Conservation (phyloP, 1,140 invertebrate genomes). For the Microplitis demolitor region DNA sequence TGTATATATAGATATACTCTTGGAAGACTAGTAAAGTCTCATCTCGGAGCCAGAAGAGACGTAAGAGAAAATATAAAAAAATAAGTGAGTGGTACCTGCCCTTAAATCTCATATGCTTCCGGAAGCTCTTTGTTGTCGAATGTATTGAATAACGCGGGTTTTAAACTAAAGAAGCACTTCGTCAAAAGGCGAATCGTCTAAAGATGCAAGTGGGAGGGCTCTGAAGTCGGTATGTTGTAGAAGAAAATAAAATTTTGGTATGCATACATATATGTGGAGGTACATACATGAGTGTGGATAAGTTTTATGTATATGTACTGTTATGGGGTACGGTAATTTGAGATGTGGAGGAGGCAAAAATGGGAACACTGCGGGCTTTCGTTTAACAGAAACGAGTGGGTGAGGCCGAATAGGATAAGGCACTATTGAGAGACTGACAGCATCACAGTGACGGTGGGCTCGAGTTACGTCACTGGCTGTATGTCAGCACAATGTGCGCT, state of each 20-base stretch:
- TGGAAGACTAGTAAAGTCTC: background rate
- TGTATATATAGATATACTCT: too few species aligned
- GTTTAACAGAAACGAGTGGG: slow-evolving; percentile 33
- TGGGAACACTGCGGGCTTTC: slow-evolving; percentile 1
- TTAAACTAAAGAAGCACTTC: slow-evolving; percentile 60
- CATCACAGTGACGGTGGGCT: slow-evolving; percentile 43
- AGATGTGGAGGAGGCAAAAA: slow-evolving; percentile 23
- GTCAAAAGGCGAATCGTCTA: slow-evolving; percentile 58
- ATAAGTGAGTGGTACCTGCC: slow-evolving; percentile 34
- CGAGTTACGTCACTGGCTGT: slow-evolving; percentile 54
- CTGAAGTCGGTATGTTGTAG: background rate
- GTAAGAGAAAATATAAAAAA: background rate
- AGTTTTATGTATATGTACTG: background rate
- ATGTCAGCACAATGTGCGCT: too few species aligned
- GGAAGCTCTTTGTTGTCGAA: slow-evolving; percentile 50
- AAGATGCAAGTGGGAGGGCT: slow-evolving; percentile 45
- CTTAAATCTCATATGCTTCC: slow-evolving; percentile 42
- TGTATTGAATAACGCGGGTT: slow-evolving; percentile 55
- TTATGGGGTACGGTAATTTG: slow-evolving; percentile 14
- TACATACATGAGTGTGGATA: too few species aligned
- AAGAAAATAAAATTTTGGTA: background rate
- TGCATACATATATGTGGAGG: background rate
- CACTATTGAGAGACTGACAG: slow-evolving; percentile 49
- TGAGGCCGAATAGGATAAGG: slow-evolving; percentile 38
- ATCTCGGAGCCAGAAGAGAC: background rate